phyloP scores from a whole-genome alignment of 1,140 invertebrate species.

The Belonocnema kinseyi region DNA sequence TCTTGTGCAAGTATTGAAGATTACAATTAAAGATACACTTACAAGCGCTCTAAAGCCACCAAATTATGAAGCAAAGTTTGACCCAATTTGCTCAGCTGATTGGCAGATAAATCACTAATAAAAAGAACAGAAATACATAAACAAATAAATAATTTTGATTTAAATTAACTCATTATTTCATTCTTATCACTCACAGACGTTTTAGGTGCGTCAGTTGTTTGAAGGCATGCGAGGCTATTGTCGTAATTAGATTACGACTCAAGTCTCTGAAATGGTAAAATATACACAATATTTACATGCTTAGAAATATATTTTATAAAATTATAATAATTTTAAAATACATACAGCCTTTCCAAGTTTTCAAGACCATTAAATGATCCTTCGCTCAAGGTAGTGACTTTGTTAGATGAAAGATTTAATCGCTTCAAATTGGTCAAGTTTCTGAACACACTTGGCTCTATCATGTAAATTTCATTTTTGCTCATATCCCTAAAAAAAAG shows the following conservation, averaged over 20 bases:
- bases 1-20: slow-evolving; percentile 3
- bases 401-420: slow-evolving; percentile 82
- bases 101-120: slow-evolving; percentile 78
- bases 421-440: slow-evolving; percentile 82
- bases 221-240: slow-evolving; percentile 85
- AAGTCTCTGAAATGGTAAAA: slow-evolving; percentile 79
- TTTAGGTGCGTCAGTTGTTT: slow-evolving; percentile 81
- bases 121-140: slow-evolving; percentile 59
- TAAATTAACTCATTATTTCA: slow-evolving; percentile 38
- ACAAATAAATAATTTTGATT: slow-evolving; percentile 46
- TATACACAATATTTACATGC: slow-evolving; percentile 41
- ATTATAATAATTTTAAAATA: slow-evolving; percentile 31
- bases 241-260: slow-evolving; percentile 85
- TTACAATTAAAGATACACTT: slow-evolving; percentile 69
- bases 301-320: slow-evolving; percentile 39
- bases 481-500: slow-evolving; percentile 81
- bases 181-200: slow-evolving; percentile 74
- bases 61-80: slow-evolving; percentile 83
- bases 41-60: slow-evolving; percentile 81
- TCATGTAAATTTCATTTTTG: slow-evolving; percentile 84
- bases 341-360: slow-evolving; percentile 81
- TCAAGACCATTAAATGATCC: slow-evolving; percentile 80
- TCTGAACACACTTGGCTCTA: slow-evolving; percentile 84
- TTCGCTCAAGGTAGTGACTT: slow-evolving; percentile 79
- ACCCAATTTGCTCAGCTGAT: slow-evolving; percentile 81